Base-by-base conservation (phyloP, 1,140 invertebrate genomes). In the Mylabris phalerata region DNA sequence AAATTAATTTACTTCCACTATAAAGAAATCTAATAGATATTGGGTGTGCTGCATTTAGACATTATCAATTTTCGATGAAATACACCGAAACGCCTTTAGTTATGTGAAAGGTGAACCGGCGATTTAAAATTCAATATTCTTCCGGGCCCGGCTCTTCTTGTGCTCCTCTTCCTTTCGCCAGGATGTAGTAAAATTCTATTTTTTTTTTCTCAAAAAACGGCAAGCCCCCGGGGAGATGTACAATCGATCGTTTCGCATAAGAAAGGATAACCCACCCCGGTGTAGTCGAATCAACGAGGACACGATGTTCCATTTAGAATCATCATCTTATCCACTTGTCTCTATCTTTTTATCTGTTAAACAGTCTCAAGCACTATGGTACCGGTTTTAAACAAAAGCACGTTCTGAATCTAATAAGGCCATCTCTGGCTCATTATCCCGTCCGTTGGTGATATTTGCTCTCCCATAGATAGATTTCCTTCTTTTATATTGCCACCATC, bases 261-360 rank as follows among this genome's bases (percentile, higher is more conserved):
- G 49, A 40, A 58, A 50, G 49, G 59, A 61, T 61, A 55, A 48
- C 60, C 60, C 52, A 55, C 55, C 60, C 25, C 32, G n/a, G n/a
- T n/a, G n/a, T n/a, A n/a, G n/a, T n/a, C n/a, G 54, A 61, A 57
- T 61, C 48, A 43, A 47, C 48, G 55, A 19, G 19, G 19, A 61
- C 60, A 61, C 54, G 60, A 57, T 61, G 60, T 57, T 61, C 60
- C 60, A 61, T 61, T 61, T 57, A 54, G 55, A 61, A 57, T 57
- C 60, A 57, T 57, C 60, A 61, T 61, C 60, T 61, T 57, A 61
- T 61, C 59, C 59, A 56, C 60, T 61, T 50, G 4, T 57, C 55
- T 57, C 55, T 56, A 54, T 59, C 57, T 59, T 59, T 59, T 59
- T 60, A 60, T 60, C 59, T 60, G 43, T 48, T 60, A 60, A 60